Conservation (phyloP, 2,113 vertebrate species). For the Apteryx mantelli region DNA sequence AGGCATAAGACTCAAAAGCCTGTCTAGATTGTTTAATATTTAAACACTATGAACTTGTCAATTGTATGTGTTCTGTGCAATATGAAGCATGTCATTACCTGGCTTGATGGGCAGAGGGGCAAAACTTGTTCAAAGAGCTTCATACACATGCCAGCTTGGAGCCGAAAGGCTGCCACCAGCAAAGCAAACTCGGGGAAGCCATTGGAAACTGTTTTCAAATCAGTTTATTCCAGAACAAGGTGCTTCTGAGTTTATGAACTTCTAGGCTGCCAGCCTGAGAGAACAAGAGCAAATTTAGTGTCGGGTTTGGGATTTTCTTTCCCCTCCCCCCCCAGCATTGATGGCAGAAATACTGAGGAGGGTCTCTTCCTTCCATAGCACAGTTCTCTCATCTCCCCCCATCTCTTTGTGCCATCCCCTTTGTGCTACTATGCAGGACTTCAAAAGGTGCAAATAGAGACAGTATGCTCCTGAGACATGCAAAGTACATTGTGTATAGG, state of each 20-base stretch:
- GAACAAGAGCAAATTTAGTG: constrained; percentile 32
- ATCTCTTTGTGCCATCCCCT: neutral
- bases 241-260: constrained; percentile 45
- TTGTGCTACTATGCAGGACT: constrained; percentile 62
- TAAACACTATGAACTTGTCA: constrained; percentile 72
- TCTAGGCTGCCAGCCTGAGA: constrained; percentile 48
- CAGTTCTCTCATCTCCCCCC: neutral
- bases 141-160: constrained; percentile 41
- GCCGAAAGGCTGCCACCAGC: constrained; percentile 59
- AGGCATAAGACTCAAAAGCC: constrained; percentile 14
- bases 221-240: constrained; percentile 41
- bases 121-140: constrained; percentile 62
- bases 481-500: neutral
- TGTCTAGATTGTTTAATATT: constrained; percentile 73
- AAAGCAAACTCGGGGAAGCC: constrained; percentile 41
- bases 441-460: constrained; percentile 45
- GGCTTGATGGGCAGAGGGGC: constrained; percentile 58
- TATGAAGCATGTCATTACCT: constrained; percentile 65
- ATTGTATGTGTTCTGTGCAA: constrained; percentile 72
- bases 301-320: constrained; percentile 1
- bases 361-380: constrained; percentile 15
- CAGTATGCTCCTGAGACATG: neutral
- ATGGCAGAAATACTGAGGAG: constrained; percentile 19
- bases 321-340: neutral
- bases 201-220: constrained; percentile 42